Evolutionary conservation across 2,888 invertebrate species (phyloP).

Genomic region (Drosophila mimica): DNA sequence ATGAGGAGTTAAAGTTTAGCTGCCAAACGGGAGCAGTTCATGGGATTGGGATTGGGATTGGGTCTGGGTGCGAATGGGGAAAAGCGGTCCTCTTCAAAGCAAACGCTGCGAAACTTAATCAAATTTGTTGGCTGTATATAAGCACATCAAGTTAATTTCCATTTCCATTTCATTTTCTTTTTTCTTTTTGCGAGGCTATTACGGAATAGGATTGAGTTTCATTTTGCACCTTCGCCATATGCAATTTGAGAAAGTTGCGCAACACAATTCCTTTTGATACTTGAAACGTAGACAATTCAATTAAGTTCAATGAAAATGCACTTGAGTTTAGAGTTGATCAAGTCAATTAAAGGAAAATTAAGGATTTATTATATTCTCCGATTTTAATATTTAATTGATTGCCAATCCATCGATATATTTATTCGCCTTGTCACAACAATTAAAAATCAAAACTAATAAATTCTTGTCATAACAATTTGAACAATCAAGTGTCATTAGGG

Average conservation of each 20-base stretch:
- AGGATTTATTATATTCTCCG: not conserved
- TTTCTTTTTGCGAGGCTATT: not conserved
- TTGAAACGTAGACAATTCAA: not conserved
- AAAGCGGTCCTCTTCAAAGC: slow-evolving; percentile 16
- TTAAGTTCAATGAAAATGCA: not conserved
- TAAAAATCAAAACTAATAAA: slow-evolving; percentile 7
- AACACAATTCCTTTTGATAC: not conserved
- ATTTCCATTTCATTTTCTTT: not conserved
- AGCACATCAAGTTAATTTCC: slow-evolving; percentile 39
- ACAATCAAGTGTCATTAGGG: slow-evolving; percentile 12
- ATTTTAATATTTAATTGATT: not conserved
- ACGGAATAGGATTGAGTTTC: not conserved
- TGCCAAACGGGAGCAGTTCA: not conserved
- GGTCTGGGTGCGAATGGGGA: not conserved
- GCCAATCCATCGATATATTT: not conserved
- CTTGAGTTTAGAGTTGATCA: not conserved
- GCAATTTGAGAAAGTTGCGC: not conserved
- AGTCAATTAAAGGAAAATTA: not conserved
- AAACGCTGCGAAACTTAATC: slow-evolving; percentile 34
- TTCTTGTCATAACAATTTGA: slow-evolving; percentile 14
- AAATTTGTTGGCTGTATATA: slow-evolving; percentile 29
- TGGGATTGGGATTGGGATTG: too few relatives aligned
- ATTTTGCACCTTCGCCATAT: slow-evolving; percentile 11
- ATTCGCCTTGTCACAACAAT: slow-evolving; percentile 3
- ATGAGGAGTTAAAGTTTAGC: slow-evolving; percentile 17